phyloP scores from a whole-genome alignment of 92 coral and sea anemone species.

The Plumapathes pennacea region DNA sequence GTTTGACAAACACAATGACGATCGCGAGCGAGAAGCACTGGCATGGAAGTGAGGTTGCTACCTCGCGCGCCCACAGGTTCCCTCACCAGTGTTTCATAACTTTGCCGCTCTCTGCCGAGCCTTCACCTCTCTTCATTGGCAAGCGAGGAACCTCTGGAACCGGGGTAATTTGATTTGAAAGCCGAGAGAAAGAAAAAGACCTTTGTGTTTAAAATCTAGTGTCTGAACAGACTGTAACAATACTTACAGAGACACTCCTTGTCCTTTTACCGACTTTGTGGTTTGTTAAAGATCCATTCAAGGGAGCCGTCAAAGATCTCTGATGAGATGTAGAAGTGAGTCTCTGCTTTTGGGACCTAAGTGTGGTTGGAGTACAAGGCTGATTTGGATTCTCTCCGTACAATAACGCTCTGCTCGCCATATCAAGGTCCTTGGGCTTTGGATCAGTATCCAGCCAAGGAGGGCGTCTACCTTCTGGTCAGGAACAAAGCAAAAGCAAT shows the following conservation, averaged over 20 bases:
- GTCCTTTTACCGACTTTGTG: conserved; percentile 3
- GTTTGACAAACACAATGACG: too few relatives aligned
- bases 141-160: too few relatives aligned
- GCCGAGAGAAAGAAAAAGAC: too few relatives aligned
- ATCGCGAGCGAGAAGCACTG: too few relatives aligned
- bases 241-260: conserved; percentile 54
- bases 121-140: too few relatives aligned
- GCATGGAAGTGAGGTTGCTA: too few relatives aligned
- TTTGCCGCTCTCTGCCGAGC: conserved; percentile 14
- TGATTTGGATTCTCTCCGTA: conserved; percentile 71
- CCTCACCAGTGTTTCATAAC: too few relatives aligned
- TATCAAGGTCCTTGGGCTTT: conserved; percentile 79
- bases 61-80: too few relatives aligned
- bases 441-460: conserved; percentile 86
- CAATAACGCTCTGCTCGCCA: conserved; percentile 69
- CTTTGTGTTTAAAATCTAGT: too few relatives aligned
- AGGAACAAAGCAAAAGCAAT: too few relatives aligned
- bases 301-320: conserved; percentile 84
- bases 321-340: conserved; percentile 68
- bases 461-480: conserved; percentile 78
- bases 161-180: too few relatives aligned
- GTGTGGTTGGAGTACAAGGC: conserved; percentile 40
- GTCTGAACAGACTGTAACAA: too few relatives aligned
- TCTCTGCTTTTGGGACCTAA: conserved; percentile 72
- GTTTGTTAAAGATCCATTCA: conserved; percentile 15